Percentiles rank a stretch among this genome's conserved stretches.
Evolutionary conservation across 2,888 invertebrate species (phyloP).

Genomic region (Lutraria lutraria): DNA sequence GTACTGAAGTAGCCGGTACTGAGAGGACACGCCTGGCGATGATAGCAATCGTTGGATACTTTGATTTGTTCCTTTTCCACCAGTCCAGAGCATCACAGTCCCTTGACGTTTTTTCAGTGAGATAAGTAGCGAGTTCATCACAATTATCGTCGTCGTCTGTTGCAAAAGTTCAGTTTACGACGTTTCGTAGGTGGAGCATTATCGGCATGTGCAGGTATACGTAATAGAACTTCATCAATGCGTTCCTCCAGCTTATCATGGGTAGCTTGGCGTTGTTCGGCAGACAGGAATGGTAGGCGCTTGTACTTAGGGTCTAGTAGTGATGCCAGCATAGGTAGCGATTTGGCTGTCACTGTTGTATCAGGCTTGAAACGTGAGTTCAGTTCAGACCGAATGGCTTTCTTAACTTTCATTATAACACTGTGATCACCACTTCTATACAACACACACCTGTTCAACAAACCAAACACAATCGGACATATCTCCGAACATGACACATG

Average conservation of each 20-base stretch:
- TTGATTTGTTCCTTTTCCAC: no score
- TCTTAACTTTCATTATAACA: not conserved
- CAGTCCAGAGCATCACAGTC: no score
- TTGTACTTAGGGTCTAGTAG: constrained; percentile 45
- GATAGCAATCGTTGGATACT: no score
- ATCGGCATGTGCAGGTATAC: not conserved
- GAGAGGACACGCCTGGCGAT: no score
- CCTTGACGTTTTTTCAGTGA: no score
- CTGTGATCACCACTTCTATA: not conserved
- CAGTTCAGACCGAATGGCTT: not conserved
- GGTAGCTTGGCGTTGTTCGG: constrained; percentile 22
- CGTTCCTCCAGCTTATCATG: constrained; percentile 22
- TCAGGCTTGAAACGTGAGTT: not conserved
- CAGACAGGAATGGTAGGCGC: constrained; percentile 34
- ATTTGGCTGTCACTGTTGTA: not conserved
- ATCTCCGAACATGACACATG: constrained; percentile 17
- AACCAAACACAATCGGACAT: not conserved
- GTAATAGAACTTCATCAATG: constrained; percentile 37
- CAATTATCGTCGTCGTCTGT: constrained; percentile 6
- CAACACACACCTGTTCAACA: not conserved
- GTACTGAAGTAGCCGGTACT: no score
- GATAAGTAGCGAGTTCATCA: not conserved
- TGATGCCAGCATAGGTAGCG: constrained; percentile 38
- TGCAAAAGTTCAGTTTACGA: not conserved
- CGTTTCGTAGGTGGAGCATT: not conserved